Conservation (phyloP, 1,140 invertebrate species). For the Philopotamus ludificatus region DNA sequence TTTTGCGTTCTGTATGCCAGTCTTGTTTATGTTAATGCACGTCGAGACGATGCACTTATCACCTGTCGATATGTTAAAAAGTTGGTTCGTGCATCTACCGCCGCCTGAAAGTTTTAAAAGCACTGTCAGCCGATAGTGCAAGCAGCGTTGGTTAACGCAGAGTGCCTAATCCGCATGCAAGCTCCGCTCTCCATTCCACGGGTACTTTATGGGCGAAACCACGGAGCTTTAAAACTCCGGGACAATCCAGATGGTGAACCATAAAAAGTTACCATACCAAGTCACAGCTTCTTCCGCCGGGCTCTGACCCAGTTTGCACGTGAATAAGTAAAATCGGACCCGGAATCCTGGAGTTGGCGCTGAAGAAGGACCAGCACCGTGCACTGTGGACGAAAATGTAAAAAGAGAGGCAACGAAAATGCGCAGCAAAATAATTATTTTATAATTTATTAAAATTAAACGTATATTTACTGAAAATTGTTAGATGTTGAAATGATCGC, state of each 20-base stretch:
- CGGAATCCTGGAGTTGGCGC: slow-evolving; percentile 17
- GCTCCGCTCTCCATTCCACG: slow-evolving; percentile 29
- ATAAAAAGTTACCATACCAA: slow-evolving; percentile 29
- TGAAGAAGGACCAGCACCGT: neutral
- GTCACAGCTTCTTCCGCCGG: neutral
- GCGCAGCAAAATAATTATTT: too few species aligned
- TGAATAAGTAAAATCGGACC: slow-evolving; percentile 35
- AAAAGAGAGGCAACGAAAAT: too few species aligned
- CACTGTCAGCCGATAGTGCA: slow-evolving; percentile 12
- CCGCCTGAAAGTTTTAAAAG: slow-evolving; percentile 22
- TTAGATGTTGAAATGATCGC: too few species aligned
- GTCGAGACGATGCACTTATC: slow-evolving; percentile 4
- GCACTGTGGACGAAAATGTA: neutral
- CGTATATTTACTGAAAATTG: too few species aligned
- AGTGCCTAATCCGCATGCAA: slow-evolving; percentile 32
- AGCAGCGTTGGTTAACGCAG: slow-evolving; percentile 9
- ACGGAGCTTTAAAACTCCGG: slow-evolving; percentile 31
- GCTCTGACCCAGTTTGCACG: slow-evolving; percentile 18
- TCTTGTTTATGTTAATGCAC: slow-evolving; percentile 4
- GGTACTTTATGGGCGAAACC: slow-evolving; percentile 22
- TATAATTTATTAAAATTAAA: too few species aligned
- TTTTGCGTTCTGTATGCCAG: neutral
- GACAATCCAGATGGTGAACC: slow-evolving; percentile 31
- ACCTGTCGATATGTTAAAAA: slow-evolving; percentile 12
- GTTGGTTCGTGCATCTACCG: neutral